A percentile compares a stretch with the other conserved stretches of the same genome.
Evolutionary conservation across 2,113 vertebrate species (phyloP).

Genomic region (Hemiscyllium ocellatum): DNA sequence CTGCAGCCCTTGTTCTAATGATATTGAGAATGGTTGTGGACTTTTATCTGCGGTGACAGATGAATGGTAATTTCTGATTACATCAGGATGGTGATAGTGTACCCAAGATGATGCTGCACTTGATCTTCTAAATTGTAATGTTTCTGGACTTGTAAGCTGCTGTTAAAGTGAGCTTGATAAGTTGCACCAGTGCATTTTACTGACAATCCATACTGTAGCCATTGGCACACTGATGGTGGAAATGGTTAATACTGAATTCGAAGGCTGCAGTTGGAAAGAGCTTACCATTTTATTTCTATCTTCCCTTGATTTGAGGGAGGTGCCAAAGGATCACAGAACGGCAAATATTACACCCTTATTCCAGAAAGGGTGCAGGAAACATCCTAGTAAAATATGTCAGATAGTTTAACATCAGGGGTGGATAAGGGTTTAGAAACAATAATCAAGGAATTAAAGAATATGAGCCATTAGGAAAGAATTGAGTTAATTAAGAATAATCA

Average conservation of each 20-base stretch:
- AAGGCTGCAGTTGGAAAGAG: no score
- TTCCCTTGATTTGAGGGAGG: no score
- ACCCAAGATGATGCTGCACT: neutral
- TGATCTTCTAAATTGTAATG: neutral
- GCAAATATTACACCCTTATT: no score
- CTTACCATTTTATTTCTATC: no score
- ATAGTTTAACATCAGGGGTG: no score
- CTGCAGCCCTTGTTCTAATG: neutral
- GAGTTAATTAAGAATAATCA: no score
- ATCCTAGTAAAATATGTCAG: no score
- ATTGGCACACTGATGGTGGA: neutral
- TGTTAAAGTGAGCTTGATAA: neutral
- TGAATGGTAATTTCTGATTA: neutral
- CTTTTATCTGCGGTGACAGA: neutral
- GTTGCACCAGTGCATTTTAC: neutral
- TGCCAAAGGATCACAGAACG: no score
- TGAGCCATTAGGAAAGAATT: no score
- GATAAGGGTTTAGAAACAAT: no score
- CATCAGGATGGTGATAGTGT: neutral
- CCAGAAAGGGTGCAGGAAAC: no score
- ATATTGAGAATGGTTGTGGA: neutral
- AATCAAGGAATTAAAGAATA: no score
- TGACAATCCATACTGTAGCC: neutral
- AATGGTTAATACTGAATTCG: neutral
- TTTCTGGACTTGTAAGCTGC: neutral